Evolutionary conservation across 2,797 vertebrate species (phyloP).

Genomic region (Carapus acus): DNA sequence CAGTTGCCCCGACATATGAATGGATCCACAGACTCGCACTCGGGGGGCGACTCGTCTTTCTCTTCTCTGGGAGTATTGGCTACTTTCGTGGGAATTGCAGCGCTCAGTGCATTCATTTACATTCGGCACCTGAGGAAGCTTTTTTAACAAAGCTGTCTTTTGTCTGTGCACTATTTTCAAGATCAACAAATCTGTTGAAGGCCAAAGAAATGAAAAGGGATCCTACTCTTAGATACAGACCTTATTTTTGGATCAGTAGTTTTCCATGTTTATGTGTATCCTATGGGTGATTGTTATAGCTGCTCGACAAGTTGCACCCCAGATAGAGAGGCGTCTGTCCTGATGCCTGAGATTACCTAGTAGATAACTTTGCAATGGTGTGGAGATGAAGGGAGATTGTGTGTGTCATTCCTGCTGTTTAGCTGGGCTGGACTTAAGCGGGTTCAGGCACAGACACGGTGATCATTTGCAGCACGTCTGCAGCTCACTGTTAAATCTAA

Average conservation of each 20-base stretch:
- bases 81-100: constrained; percentile 27
- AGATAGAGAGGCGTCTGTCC: constrained; percentile 32
- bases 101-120: constrained; percentile 48
- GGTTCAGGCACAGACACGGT: constrained; percentile 23
- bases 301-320: constrained; percentile 30
- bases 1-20: constrained; percentile 54
- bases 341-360: constrained; percentile 22
- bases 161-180: constrained; percentile 41
- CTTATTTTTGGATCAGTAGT: constrained; percentile 35
- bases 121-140: constrained; percentile 39
- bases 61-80: constrained; percentile 39
- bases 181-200: constrained; percentile 49
- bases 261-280: constrained; percentile 18
- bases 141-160: constrained; percentile 47
- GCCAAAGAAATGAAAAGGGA: constrained; percentile 57
- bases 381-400: constrained; percentile 15
- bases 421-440: constrained; percentile 35
- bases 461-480: constrained; percentile 2
- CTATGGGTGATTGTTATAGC: constrained; percentile 47
- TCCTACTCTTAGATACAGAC: constrained; percentile 32
- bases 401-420: constrained; percentile 38
- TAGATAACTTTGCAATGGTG: constrained; percentile 21
- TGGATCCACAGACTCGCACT: constrained; percentile 47
- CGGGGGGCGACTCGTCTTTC: constrained; percentile 36
- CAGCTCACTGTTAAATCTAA: constrained; percentile 17